Conservation (phyloP, 2,888 invertebrate genomes). For the Podabrus alpinus region DNA sequence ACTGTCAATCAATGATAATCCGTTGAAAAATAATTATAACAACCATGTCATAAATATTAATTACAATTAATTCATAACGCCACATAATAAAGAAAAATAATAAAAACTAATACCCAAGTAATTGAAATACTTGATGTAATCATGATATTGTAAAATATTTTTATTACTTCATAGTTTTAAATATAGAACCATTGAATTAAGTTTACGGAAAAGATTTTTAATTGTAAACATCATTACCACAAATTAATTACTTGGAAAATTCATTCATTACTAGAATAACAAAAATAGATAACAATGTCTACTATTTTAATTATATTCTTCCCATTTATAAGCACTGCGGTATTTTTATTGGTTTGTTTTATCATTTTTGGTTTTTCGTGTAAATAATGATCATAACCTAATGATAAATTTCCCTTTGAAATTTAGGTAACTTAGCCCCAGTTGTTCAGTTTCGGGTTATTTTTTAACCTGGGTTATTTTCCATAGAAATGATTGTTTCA, state of each 20-base stretch:
- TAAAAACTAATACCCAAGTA: neutral
- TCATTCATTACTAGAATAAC: neutral
- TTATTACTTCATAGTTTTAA: neutral
- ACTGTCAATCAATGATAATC: neutral
- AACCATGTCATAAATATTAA: neutral
- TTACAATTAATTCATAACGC: neutral
- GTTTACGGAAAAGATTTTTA: neutral
- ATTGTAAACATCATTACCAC: neutral
- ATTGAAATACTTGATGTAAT: neutral
- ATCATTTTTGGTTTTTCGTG: too few species aligned
- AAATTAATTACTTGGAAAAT: slow-evolving; percentile 2
- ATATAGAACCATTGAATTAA: neutral
- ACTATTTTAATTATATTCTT: neutral
- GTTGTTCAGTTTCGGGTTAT: too few species aligned
- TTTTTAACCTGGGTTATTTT: too few species aligned
- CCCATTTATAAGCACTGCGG: too few species aligned
- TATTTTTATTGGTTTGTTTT: too few species aligned
- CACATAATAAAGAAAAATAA: neutral
- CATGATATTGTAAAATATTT: neutral
- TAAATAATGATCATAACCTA: too few species aligned
- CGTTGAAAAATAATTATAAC: neutral
- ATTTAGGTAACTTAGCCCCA: neutral
- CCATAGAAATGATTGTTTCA: too few species aligned
- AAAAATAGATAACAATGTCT: neutral
- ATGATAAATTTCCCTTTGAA: neutral